Evolutionary conservation across 2,888 invertebrate genomes (phyloP).

Genomic region (Euclidia mi): DNA sequence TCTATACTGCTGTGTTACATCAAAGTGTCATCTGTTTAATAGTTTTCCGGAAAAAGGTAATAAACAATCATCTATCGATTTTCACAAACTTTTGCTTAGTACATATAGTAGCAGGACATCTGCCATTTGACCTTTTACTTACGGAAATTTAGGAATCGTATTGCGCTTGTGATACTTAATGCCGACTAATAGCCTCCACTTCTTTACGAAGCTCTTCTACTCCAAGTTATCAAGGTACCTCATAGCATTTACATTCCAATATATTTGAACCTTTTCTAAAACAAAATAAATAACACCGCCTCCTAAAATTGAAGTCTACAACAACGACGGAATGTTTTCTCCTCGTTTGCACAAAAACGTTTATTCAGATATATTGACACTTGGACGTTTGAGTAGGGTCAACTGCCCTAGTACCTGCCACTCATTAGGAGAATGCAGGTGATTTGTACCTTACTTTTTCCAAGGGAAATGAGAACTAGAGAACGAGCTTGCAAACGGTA

Average conservation of each 20-base stretch:
- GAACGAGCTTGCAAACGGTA: background rate
- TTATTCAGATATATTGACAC: slow-evolving; percentile 29
- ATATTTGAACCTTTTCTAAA: slow-evolving; percentile 7
- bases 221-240: background rate
- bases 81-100: no score
- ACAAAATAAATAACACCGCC: slow-evolving; percentile 14
- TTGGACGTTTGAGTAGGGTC: slow-evolving; percentile 32
- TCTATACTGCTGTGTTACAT: no score
- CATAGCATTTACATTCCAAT: background rate
- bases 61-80: no score
- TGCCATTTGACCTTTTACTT: no score
- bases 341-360: slow-evolving; percentile 25
- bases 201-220: background rate
- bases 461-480: background rate
- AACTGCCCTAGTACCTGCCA: slow-evolving; percentile 23
- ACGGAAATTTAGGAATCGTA: no score
- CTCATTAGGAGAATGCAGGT: slow-evolving; percentile 32
- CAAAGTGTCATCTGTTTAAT: no score
- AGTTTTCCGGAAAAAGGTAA: no score
- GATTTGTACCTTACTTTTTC: slow-evolving; percentile 16
- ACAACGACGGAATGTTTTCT: slow-evolving; percentile 16
- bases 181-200: no score
- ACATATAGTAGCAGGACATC: no score
- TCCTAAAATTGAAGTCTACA: slow-evolving; percentile 9
- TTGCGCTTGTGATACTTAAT: no score